Evolutionary conservation across 1,140 invertebrate species (phyloP).

Genomic region (Prorops nasuta): DNA sequence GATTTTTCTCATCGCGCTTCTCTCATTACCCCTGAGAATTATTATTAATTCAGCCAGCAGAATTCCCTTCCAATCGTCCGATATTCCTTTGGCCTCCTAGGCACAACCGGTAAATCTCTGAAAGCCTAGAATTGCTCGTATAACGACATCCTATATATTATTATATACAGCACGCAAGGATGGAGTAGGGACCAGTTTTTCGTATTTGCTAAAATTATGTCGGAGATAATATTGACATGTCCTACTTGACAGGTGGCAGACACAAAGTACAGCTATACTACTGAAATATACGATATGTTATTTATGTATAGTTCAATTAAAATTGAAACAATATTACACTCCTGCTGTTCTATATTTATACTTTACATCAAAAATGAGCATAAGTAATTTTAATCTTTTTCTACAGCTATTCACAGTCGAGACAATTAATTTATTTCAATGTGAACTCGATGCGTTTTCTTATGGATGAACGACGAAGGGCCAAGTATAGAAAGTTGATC

Average conservation of each 20-base stretch:
- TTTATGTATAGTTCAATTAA: slow-evolving; percentile 11
- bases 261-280: slow-evolving; percentile 12
- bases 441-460: slow-evolving; percentile 9
- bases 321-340: slow-evolving; percentile 7
- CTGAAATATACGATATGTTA: slow-evolving; percentile 18
- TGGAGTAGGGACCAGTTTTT: too few species aligned
- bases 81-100: slow-evolving; percentile 19
- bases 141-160: slow-evolving; percentile 42
- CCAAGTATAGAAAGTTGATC: slow-evolving; percentile 8
- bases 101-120: slow-evolving; percentile 30
- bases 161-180: too few species aligned
- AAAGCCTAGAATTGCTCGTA: slow-evolving; percentile 32
- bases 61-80: slow-evolving; percentile 20
- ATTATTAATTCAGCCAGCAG: too few species aligned
- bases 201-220: slow-evolving; percentile 25
- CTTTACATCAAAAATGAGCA: too few species aligned
- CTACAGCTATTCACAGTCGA: not conserved
- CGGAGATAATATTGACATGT: slow-evolving; percentile 27
- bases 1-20: slow-evolving; percentile 11
- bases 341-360: too few species aligned
- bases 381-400: too few species aligned
- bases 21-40: too few species aligned
- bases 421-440: not conserved
- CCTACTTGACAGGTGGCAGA: slow-evolving; percentile 6
- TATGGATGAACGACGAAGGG: slow-evolving; percentile 12